Conservation (phyloP, 2,113 vertebrate species). For the Pachyramphus minor region DNA sequence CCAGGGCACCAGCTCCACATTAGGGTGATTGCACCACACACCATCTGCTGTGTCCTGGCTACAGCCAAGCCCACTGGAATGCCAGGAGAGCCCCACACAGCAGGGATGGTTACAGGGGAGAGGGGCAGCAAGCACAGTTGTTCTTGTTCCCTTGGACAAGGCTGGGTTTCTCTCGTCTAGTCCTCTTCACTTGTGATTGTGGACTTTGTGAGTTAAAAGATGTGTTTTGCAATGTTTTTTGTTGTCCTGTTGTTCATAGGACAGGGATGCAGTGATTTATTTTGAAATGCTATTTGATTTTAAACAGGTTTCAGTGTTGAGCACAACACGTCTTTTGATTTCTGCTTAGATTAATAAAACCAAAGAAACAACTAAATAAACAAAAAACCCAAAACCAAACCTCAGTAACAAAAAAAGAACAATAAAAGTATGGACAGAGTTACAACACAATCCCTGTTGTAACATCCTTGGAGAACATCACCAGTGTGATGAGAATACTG, state of each 20-base stretch:
- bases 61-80: neutral
- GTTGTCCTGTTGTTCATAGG: neutral
- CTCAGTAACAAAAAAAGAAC: neutral
- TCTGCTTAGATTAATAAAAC: neutral
- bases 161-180: neutral
- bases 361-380: neutral
- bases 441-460: neutral
- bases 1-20: constrained; percentile 10
- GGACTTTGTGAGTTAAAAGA: neutral
- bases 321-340: neutral
- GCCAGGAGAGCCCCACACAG: neutral
- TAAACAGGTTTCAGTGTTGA: neutral
- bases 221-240: neutral
- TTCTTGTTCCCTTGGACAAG: neutral
- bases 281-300: neutral
- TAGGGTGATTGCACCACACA: neutral
- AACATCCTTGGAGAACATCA: neutral
- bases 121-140: neutral
- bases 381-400: neutral
- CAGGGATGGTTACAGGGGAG: neutral
- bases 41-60: constrained; percentile 30
- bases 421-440: neutral
- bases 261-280: neutral
- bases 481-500: neutral
- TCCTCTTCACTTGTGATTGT: neutral